These are phyloP conservation scores for Scaptomyza flava DNA, from an alignment of 2,888 invertebrate genomes.

Conservation along the genomic window DNA sequence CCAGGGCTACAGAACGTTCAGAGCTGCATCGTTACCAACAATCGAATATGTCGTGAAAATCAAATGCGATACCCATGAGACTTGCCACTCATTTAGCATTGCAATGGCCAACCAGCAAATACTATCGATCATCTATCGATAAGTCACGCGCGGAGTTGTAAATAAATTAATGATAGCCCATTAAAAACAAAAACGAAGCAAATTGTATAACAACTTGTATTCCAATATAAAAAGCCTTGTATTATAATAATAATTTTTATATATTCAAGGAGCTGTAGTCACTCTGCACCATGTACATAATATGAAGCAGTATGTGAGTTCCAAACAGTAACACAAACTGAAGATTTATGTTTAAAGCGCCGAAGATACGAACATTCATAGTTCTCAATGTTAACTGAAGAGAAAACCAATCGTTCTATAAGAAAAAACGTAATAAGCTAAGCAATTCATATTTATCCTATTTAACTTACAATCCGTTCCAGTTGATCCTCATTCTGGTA, in stretches of 20 bases:
- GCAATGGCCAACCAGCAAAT: neutral
- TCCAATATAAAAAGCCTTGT: no score
- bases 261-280: constrained; percentile 9
- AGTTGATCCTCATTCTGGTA: neutral
- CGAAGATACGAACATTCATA: constrained; percentile 18
- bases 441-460: neutral
- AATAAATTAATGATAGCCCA: neutral
- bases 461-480: constrained; percentile 33
- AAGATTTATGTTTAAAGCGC: constrained; percentile 20
- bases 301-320: constrained; percentile 22
- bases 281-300: constrained; percentile 42
- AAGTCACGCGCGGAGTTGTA: no score
- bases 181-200: neutral
- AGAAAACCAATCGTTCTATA: constrained; percentile 37
- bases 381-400: constrained; percentile 38
- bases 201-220: neutral
- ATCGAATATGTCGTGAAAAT: constrained; percentile 44
- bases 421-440: neutral
- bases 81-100: constrained; percentile 11
- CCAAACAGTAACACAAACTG: constrained; percentile 15
- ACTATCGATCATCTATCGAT: constrained; percentile 22
- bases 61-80: constrained; percentile 31
- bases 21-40: constrained; percentile 45
- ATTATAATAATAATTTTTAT: no score
- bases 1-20: constrained; percentile 59